Evolutionary conservation across 2,888 invertebrate species (phyloP).

Genomic region (Zaprionus bogoriensis): DNA sequence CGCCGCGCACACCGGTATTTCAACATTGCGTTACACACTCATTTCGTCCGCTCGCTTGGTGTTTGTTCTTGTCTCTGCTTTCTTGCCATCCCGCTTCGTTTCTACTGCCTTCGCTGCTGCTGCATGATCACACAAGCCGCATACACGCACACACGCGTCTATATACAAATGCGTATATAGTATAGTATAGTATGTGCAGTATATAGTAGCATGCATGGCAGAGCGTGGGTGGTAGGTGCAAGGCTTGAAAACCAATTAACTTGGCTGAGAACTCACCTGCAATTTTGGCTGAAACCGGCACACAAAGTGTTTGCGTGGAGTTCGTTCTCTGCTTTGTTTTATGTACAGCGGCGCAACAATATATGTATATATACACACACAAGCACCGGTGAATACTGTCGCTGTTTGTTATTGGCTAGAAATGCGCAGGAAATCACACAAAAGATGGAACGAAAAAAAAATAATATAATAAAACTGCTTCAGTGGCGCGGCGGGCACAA

Average conservation of each 20-base stretch:
- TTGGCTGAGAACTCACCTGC: conserved; percentile 45
- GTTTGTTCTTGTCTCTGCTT: conserved; percentile 37
- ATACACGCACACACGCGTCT: background rate
- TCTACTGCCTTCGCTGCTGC: conserved; percentile 44
- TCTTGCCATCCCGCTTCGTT: conserved; percentile 43
- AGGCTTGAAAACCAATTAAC: conserved; percentile 34
- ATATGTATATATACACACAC: conserved; percentile 45
- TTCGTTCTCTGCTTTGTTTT: conserved; percentile 9
- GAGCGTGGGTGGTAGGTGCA: conserved; percentile 6
- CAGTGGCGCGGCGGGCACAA: conserved; percentile 58
- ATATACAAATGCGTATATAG: background rate
- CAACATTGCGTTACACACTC: conserved; percentile 60
- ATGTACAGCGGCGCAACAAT: no score
- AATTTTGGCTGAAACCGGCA: conserved; percentile 51
- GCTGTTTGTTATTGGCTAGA: conserved; percentile 39
- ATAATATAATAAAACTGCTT: conserved; percentile 48
- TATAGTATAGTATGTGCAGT: conserved; percentile 1
- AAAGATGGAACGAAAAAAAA: conserved; percentile 55
- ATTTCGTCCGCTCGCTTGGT: conserved; percentile 34
- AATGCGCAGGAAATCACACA: conserved; percentile 48
- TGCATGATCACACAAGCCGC: conserved; percentile 40
- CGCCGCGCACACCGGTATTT: conserved; percentile 67
- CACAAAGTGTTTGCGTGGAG: conserved; percentile 53
- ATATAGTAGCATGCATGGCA: conserved; percentile 7
- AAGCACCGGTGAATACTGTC: conserved; percentile 30